Conservation (phyloP, 2,888 invertebrate genomes). For the Aphidoletes aphidimyza region DNA sequence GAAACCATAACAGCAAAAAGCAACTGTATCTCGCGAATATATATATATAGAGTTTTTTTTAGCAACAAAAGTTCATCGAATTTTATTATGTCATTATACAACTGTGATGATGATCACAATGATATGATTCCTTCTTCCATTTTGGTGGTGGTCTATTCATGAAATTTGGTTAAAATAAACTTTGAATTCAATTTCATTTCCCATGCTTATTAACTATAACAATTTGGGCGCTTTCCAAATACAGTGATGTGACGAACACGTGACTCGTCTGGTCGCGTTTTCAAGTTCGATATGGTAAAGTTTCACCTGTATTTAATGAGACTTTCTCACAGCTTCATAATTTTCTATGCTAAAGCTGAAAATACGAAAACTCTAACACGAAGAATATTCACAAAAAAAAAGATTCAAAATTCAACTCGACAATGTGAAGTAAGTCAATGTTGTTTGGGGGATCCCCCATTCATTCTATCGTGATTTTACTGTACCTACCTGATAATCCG, state of each 20-base stretch:
- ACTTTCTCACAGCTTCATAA: no score
- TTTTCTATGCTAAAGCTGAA: no score
- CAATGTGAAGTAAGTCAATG: no score
- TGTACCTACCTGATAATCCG: no score
- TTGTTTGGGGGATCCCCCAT: no score
- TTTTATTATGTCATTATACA: constrained; percentile 47
- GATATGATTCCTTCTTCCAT: constrained; percentile 18
- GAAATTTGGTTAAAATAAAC: neutral
- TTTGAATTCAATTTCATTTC: neutral
- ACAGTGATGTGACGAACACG: neutral
- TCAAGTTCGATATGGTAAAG: no score
- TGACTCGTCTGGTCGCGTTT: no score
- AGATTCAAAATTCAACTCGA: no score
- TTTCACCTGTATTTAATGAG: no score
- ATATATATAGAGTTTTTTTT: no score
- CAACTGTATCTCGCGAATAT: constrained; percentile 14
- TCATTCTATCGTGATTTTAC: neutral
- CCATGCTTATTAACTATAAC: constrained; percentile 8
- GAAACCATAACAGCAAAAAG: neutral
- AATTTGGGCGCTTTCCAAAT: neutral
- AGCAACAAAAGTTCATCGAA: constrained; percentile 1
- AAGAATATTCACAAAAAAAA: no score
- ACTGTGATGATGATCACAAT: constrained; percentile 13
- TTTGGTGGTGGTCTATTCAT: neutral
- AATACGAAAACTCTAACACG: no score